Conservation (phyloP, 2,113 vertebrate genomes). For the Labeo rohita region DNA sequence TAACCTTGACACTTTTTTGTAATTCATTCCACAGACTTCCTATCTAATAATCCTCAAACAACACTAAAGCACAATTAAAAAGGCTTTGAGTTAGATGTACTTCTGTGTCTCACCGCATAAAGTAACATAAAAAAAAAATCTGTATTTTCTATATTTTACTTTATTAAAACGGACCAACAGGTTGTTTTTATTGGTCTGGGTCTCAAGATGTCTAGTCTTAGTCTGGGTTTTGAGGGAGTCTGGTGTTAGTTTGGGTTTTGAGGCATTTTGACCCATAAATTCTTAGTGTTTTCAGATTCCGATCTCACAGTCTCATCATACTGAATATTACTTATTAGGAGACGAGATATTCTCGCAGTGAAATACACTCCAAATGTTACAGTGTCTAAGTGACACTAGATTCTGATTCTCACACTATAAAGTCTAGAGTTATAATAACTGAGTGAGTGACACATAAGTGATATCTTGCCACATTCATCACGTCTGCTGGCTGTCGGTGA, state of each 20-base stretch:
- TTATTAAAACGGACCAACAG: not conserved
- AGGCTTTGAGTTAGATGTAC: not conserved
- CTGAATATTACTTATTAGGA: not conserved
- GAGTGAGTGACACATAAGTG: constrained; percentile 20
- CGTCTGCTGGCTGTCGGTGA: constrained; percentile 21
- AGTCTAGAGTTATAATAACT: constrained; percentile 17
- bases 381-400: not conserved
- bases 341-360: not conserved
- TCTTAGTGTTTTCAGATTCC: not conserved
- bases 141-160: constrained; percentile 1
- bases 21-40: not conserved
- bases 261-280: not conserved
- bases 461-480: constrained; percentile 34
- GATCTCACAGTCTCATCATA: not conserved
- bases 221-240: not conserved
- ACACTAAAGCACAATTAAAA: not conserved
- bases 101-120: not conserved
- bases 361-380: not conserved
- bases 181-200: not conserved
- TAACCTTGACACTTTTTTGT: not conserved
- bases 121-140: not conserved
- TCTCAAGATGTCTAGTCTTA: not conserved
- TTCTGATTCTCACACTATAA: not conserved
- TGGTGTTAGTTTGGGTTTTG: not conserved
- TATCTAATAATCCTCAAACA: not conserved